A percentile compares a stretch with the other conserved stretches of the same genome.
Conservation (phyloP, 2,888 invertebrate genomes). For the Bombylius discolor region DNA sequence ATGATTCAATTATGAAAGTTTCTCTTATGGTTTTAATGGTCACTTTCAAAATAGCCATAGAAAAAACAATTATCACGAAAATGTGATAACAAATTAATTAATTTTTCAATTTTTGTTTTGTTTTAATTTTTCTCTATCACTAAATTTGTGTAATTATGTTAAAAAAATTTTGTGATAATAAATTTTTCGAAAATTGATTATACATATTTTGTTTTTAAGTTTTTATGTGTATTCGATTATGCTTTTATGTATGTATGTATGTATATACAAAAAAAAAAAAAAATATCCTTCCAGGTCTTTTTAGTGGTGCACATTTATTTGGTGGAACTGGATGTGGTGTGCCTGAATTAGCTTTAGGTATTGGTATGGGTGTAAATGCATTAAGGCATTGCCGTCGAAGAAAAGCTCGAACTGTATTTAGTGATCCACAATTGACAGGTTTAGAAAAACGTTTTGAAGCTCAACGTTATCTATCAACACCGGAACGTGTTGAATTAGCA, state of each 20-base stretch:
- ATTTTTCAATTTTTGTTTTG: too few relatives aligned
- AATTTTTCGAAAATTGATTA: background rate
- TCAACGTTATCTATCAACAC: constrained; percentile 89
- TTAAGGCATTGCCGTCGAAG: constrained; percentile 87
- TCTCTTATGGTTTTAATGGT: background rate
- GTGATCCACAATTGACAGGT: constrained; percentile 69
- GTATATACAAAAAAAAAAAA: too few relatives aligned
- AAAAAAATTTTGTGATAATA: too few relatives aligned
- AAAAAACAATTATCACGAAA: too few relatives aligned
- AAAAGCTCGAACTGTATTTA: constrained; percentile 90
- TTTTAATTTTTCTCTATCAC: too few relatives aligned
- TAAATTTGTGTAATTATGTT: too few relatives aligned
- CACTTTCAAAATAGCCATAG: background rate
- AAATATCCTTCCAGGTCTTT: constrained; percentile 23
- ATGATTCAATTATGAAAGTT: background rate
- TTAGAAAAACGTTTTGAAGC: constrained; percentile 90
- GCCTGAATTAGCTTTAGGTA: constrained; percentile 33
- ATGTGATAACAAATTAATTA: too few relatives aligned
- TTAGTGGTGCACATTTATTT: constrained; percentile 34
- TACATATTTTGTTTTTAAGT: too few relatives aligned
- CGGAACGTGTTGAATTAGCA: constrained; percentile 89
- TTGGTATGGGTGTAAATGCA: constrained; percentile 43
- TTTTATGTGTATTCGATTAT: background rate
- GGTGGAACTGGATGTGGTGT: constrained; percentile 28
- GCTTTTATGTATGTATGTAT: background rate